phyloP scores from a whole-genome alignment of 2,113 vertebrate species.

The crab-eating macaque (Macaca fascicularis) region T2T-MFA8v1.1 NC_088381.1:167502001-167502500 shows the following conservation, averaged over 20 bases:
- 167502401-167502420: not conserved
- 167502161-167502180: not conserved
- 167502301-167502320: not conserved
- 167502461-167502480: accelerated
- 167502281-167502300: not conserved
- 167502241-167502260: not conserved
- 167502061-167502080: not conserved
- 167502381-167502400: not conserved
- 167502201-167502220: not conserved
- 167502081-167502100: not conserved
- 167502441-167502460: not conserved
- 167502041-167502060: too few relatives aligned
- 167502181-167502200: not conserved
- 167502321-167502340: not conserved
- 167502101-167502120: not conserved
- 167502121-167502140: not conserved
- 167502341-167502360: not conserved
- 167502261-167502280: not conserved
- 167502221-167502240: not conserved
- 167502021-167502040: too few relatives aligned
- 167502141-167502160: accelerated
- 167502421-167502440: accelerated
- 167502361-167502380: accelerated
- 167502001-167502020: too few relatives aligned
- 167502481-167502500: accelerated